Base-by-base conservation (phyloP, 2,888 invertebrate genomes). In the Polia nebulosa region DNA sequence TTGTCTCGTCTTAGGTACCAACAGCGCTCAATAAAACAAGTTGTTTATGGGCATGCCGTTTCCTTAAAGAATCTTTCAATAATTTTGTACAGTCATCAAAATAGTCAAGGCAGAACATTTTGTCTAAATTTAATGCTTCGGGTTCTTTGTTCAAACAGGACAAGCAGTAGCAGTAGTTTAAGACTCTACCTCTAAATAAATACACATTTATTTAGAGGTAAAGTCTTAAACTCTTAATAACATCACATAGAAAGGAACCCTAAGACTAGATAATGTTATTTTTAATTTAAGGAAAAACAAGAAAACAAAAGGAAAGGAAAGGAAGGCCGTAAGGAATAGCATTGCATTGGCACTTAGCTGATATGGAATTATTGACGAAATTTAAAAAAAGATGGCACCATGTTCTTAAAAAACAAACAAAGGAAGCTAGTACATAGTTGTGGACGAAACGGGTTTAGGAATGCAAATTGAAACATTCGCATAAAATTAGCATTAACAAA, bases 401-500 rank as follows among this genome's bases (percentile, higher is more conserved):
- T n/a, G n/a, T n/a, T n/a, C n/a, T n/a, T n/a, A n/a, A n/a, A n/a
- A n/a, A n/a, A n/a, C n/a, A n/a, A n/a, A n/a, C n/a, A n/a, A 57
- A 53, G 34, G 3, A 47, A 34, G 15, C 22, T 41, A 32, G 15
- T 13, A n/a, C n/a, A n/a, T n/a, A 9, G 22, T 41, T 11, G n/a
- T 20, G 17, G 29, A n/a, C 20, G 25, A 74, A 39, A 49, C 22
- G 8, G 22, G 34, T 39, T 64, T 34, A 41, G 6, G 9, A 58
- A 58, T 44, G 27, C 34, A n/a, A 34, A 53, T 41, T 27, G n/a
- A 34, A 29, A 41, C 7, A 1, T 13, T 51, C 11, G 25, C 9
- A 53, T 53, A 70, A 41, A 55, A 34, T 25, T 20, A 20, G 20
- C 29, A 25, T 39, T 65, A 39, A 25, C 15, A 44, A 17, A 22